Base-by-base conservation (phyloP, 2,888 invertebrate genomes). In the Pristionchus exspectatus region DNA sequence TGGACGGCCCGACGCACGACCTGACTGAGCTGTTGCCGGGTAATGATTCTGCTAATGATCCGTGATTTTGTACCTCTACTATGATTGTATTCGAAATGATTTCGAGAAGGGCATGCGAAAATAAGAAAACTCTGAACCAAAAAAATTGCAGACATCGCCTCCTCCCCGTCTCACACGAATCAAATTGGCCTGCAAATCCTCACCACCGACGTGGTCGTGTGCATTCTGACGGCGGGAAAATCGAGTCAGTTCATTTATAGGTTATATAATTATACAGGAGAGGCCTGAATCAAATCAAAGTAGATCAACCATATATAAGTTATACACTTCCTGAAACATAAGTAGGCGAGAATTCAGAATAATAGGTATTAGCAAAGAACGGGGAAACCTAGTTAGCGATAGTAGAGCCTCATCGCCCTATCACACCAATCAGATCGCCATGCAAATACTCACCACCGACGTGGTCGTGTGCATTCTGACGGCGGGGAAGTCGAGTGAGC, bases 151-250 rank as follows among this genome's bases (percentile, higher is more conserved):
- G 88, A 88, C 63, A 38, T 88, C 38, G 66, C 88, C 24, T 50
- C 88, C 54, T 72, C 88, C 2, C n/a, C 87, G 14, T 33, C 50
- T 50, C 38, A 69, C 30, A 7, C 88, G 24, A 81, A 56, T 7
- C 50, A 66, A 18, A 12, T 88, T 24, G 88, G 88, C 5, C 50
- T 88, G 21, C 88, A 88, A 33, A 56, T 88, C 0, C n/a, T 81
- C 56, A 50, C 59, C 0, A 88, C 81, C 10, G 81, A 88, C 18
- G n/a, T 38, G 24, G 66, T 81, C 5, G 81, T 88, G 44, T 88
- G 77, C 27, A 44, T 88, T 24, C 24, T 88, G 24, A 81, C 88
- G 14, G 88, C 88, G 16, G 56, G 69, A 10, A 88, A 88, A 81
- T 77, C 88, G 27, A 88, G 88, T 88, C 18, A 88, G 74, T 77